Evolutionary conservation across 2,797 vertebrate genomes (phyloP), one percentile per base, ranked within the genome.

Genomic region (Molothrus ater): DNA sequence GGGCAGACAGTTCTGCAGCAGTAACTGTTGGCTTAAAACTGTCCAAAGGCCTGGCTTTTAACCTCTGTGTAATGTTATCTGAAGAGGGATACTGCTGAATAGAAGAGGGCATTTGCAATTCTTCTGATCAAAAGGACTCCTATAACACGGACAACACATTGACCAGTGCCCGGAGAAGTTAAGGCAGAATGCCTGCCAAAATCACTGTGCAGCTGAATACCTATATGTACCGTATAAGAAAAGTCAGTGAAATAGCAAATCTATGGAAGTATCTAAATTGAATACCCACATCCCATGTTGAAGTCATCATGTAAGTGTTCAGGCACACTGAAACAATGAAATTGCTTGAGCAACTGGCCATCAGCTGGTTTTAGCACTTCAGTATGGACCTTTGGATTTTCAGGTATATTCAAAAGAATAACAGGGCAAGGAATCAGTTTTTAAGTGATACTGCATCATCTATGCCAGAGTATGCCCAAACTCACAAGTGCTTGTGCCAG

Each of bases 101-200:
- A 74, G 36, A 24, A 88, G 26, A 63, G 2, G 10, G 5, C 26
- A 53, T 73, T 66, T 40, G 82, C 57, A 43, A 0, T 42, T 86
- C 10, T 60, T 81, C 57, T 60, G 17, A 50, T 68, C 3, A 0
- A 80, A 88, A 86, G 40, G 11, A 36, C 29, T 40, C 51, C 29
- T 66, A 3, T 29, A 65, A 68, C 10, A 36, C 0, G 0, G 28
- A 65, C 4, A 53, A 22, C 16, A 22, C 10, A 18, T 11, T 57
- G 36, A 71, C 4, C 28, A 54, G 20, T 28, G 45, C 50, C 17
- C 8, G 32, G 28, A 76, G 4, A 66, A 87, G 28, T 54, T 82
- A 72, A 50, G 24, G 29, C 7, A 88, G 29, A 14, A 32, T 71
- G 31, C 20, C 50, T 60, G 54, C 10, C 0, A 0, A 22, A 36